phyloP scores from a whole-genome alignment of 2,888 invertebrate genomes.

The Operophtera brumata region DNA sequence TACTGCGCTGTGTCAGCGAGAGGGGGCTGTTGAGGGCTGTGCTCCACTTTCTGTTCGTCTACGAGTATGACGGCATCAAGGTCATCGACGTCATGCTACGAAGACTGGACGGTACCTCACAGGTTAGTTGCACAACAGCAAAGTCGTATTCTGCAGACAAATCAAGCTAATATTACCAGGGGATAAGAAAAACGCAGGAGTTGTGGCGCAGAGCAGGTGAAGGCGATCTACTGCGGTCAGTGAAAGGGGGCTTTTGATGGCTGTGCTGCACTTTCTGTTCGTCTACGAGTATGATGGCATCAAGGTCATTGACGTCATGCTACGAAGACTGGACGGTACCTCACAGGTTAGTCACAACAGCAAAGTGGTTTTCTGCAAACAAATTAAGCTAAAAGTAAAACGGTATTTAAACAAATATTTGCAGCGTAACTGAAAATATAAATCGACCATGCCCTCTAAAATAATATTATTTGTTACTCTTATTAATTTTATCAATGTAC shows the following conservation, averaged over 20 bases:
- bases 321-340: constrained; percentile 87
- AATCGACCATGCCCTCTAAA: too few relatives aligned
- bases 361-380: too few relatives aligned
- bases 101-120: constrained; percentile 87
- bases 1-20: constrained; percentile 92
- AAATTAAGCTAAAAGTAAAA: too few relatives aligned
- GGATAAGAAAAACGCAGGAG: too few relatives aligned
- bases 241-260: background rate
- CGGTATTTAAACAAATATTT: too few relatives aligned
- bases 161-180: constrained; percentile 6
- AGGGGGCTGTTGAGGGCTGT: constrained; percentile 91
- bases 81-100: constrained; percentile 91
- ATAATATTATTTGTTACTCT: too few relatives aligned
- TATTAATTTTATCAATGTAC: too few relatives aligned
- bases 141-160: constrained; percentile 23
- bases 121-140: constrained; percentile 79
- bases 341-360: constrained; percentile 81
- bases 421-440: too few relatives aligned
- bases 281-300: constrained; percentile 87
- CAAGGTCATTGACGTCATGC: constrained; percentile 89
- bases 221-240: background rate
- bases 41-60: constrained; percentile 90
- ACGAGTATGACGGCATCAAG: constrained; percentile 90
- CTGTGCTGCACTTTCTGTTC: background rate
- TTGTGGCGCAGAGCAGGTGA: too few relatives aligned